phyloP scores from a whole-genome alignment of 2,113 vertebrate species.

The Menura novaehollandiae region DNA sequence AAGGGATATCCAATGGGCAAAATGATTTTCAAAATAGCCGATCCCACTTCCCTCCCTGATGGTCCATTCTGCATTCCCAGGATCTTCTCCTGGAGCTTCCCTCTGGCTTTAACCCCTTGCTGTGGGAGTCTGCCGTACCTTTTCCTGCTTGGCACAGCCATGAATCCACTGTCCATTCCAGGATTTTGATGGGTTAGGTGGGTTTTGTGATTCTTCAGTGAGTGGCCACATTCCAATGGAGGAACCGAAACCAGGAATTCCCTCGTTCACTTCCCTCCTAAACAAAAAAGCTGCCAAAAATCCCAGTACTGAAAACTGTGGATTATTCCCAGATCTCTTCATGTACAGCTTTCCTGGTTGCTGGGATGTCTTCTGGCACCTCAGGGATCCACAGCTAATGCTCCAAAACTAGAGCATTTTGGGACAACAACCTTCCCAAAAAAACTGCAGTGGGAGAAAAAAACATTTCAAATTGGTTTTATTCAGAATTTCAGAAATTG shows the following conservation, averaged over 20 bases:
- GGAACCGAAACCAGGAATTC: background rate
- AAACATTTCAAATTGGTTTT: background rate
- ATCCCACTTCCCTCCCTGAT: background rate
- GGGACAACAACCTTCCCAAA: background rate
- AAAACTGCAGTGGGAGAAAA: background rate
- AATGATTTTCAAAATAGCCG: background rate
- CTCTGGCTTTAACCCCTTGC: background rate
- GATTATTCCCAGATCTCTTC: background rate
- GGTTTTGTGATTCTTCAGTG: background rate
- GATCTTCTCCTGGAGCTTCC: background rate
- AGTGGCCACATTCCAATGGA: background rate
- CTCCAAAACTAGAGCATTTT: accelerated
- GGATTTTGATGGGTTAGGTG: background rate
- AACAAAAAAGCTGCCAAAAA: background rate
- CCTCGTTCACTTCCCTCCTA: background rate
- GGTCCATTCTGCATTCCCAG: background rate
- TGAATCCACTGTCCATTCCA: background rate
- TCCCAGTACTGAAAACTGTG: accelerated
- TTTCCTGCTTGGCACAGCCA: background rate
- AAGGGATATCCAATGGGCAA: background rate
- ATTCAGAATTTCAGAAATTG: background rate
- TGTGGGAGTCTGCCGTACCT: background rate
- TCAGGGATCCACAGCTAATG: background rate
- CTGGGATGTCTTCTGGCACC: background rate
- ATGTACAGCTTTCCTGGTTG: background rate